Base-by-base conservation (phyloP, 2,888 invertebrate genomes). In the Acronicta leporina region DNA sequence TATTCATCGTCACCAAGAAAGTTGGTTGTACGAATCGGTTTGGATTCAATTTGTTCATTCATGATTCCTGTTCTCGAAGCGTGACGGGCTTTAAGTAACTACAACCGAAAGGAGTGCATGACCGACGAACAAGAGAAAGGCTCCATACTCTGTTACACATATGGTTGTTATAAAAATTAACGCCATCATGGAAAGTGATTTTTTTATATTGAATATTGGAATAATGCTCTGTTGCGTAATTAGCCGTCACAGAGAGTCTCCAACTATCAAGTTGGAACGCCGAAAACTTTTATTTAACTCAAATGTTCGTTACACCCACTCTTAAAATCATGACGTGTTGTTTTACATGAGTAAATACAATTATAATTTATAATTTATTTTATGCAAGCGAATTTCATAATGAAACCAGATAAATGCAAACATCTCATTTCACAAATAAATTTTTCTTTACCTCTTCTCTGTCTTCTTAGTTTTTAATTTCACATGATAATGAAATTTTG, bases 121-220 rank as follows among this genome's bases (percentile, higher is more conserved):
- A 57, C 75, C 72, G 75, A 47, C 52, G 53, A 86, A 88, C 84
- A 82, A 90, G 93, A 88, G 93, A 93, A 93, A 93, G 92, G 87
- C 78, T 85, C 80, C 85, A 87, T 87, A 91, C 90, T 89, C 80
- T 74, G 89, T 58, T 90, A 85, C 83, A 88, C 89, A 89, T 80
- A 73, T 85, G 81, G 73, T 84, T 84, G 76, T 83, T 83, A 84
- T 76, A 75, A 78, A 79, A 80, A 83, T 82, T 84, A 81, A 77
- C 84, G 76, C 81, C 63, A 74, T 54, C 78, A 74, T 61, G 46
- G 71, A 73, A 79, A 79, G 74, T 71, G 65, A 61, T 68, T 72
- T 62, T 63, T 50, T 42, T 30, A 58, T 60, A 59, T 70, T 49
- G 74, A 48, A 49, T 76, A 71, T 74, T 52, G 54, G 46, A 44